Percentiles rank a stretch among this genome's conserved stretches.
Evolutionary conservation across 2,113 vertebrate species (phyloP).

Genomic region (Laterallus jamaicensis): DNA sequence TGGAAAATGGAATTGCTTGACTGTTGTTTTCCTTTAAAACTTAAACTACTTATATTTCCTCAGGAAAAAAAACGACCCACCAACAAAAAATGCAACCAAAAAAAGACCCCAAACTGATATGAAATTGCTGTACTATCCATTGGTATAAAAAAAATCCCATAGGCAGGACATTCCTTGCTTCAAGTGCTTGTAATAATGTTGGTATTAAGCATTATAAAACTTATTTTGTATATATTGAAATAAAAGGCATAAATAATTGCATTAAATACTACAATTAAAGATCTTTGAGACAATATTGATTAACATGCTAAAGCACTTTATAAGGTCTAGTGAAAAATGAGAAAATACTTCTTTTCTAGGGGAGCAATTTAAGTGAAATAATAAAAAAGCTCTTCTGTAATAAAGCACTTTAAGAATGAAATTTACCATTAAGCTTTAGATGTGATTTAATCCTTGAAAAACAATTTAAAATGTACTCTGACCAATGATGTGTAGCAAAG

Average conservation of each 20-base stretch:
- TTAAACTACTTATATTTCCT: background rate
- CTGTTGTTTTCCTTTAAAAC: background rate
- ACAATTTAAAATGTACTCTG: background rate
- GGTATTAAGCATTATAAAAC: background rate
- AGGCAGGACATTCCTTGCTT: background rate
- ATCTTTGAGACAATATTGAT: background rate
- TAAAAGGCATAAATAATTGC: background rate
- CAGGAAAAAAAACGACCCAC: background rate
- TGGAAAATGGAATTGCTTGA: background rate
- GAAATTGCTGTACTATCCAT: background rate
- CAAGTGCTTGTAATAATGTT: background rate
- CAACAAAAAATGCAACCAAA: too few relatives aligned
- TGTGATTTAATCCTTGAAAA: background rate
- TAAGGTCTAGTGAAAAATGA: background rate
- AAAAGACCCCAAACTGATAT: background rate
- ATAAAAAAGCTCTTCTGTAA: background rate
- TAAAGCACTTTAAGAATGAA: background rate
- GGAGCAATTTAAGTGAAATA: background rate
- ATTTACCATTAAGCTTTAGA: background rate
- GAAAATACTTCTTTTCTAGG: background rate
- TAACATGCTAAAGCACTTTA: background rate
- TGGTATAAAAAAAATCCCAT: background rate
- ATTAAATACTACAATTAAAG: background rate
- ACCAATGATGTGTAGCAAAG: background rate
- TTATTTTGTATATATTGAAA: background rate